phyloP scores from a whole-genome alignment of 2,888 invertebrate species.

The Periphyllus acericola region DNA sequence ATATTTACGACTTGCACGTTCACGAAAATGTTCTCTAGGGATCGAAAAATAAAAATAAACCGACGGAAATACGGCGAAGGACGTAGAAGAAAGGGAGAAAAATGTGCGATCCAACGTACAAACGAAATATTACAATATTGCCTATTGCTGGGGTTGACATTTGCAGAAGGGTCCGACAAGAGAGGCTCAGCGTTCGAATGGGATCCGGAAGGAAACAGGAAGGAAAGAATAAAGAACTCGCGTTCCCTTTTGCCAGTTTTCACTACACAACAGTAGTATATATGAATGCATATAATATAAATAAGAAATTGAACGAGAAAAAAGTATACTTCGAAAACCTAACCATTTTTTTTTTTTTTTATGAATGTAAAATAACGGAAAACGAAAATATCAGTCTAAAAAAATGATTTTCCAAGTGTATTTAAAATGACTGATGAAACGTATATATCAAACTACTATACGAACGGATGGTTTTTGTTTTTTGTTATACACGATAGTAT shows the following conservation, averaged over 20 bases:
- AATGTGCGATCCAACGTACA: constrained; percentile 29
- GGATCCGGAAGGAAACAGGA: constrained; percentile 59
- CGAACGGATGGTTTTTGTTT: no score
- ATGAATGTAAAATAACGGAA: background rate
- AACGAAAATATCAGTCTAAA: background rate
- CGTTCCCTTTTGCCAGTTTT: constrained; percentile 36
- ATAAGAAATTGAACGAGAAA: constrained; percentile 15
- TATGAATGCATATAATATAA: background rate
- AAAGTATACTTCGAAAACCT: constrained; percentile 13
- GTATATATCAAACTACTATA: no score
- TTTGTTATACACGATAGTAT: no score
- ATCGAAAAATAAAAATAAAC: background rate
- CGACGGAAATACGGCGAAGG: background rate
- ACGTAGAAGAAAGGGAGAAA: background rate
- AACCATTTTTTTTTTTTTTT: background rate
- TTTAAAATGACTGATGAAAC: background rate
- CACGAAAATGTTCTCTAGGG: background rate
- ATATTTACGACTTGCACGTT: background rate
- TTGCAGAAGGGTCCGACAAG: constrained; percentile 53
- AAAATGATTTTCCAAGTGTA: background rate
- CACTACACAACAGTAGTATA: background rate
- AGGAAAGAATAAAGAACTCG: constrained; percentile 56
- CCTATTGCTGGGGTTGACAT: constrained; percentile 57
- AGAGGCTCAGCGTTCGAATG: constrained; percentile 51
- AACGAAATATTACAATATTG: constrained; percentile 59